A percentile compares a stretch with the other conserved stretches of the same genome.
Evolutionary conservation across 2,797 vertebrate species (phyloP).

Genomic region (Trachurus trachurus): DNA sequence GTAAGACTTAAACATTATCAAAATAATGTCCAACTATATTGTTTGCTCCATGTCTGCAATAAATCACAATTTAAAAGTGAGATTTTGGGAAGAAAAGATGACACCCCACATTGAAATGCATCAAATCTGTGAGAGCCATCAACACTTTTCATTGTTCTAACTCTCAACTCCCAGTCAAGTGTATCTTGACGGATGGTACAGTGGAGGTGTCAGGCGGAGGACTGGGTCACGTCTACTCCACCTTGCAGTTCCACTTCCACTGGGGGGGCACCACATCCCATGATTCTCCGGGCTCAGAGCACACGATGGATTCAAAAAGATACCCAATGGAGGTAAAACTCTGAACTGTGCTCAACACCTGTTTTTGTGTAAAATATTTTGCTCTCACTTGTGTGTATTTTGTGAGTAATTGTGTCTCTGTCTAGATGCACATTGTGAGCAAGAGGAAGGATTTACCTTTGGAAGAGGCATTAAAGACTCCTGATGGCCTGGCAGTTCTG

Average conservation of each 20-base stretch:
- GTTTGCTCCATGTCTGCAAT: too few relatives aligned
- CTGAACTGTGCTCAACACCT: not conserved
- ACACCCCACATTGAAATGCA: not conserved
- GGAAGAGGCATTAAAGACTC: conserved; percentile 41
- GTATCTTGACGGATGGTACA: conserved; percentile 44
- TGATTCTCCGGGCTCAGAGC: conserved; percentile 71
- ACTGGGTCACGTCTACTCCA: conserved; percentile 70
- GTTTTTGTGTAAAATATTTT: not conserved
- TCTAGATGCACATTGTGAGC: conserved; percentile 84
- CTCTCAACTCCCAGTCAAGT: conserved; percentile 70
- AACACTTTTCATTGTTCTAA: not conserved
- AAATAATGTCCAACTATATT: too few relatives aligned
- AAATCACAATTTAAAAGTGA: too few relatives aligned
- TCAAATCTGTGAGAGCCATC: not conserved
- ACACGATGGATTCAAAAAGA: conserved; percentile 67
- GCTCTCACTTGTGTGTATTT: not conserved
- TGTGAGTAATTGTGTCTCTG: conserved; percentile 4
- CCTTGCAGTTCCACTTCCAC: conserved; percentile 84
- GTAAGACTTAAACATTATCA: too few relatives aligned
- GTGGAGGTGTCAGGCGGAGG: conserved; percentile 75
- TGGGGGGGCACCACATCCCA: conserved; percentile 66
- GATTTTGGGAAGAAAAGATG: too few relatives aligned
- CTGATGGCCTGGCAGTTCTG: conserved; percentile 78
- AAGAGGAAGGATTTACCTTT: conserved; percentile 72
- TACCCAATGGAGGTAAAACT: conserved; percentile 82